These are phyloP conservation scores for Incurvaria masculella DNA, from an alignment of 2,888 invertebrate genomes.

Conservation along the genomic window DNA sequence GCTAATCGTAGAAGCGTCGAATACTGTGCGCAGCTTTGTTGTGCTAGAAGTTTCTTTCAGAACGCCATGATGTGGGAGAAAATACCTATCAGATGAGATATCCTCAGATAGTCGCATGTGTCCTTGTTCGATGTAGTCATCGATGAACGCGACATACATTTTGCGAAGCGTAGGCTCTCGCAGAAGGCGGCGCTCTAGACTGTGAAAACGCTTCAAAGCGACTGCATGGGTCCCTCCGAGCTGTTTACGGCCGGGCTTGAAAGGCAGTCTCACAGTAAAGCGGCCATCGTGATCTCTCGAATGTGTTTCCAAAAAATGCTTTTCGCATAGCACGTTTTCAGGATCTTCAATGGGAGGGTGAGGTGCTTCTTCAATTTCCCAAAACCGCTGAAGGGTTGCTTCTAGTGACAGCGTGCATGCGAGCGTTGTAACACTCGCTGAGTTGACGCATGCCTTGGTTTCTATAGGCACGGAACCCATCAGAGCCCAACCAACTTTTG, in stretches of 20 bases:
- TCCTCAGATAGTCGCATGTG: not conserved
- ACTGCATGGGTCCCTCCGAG: not conserved
- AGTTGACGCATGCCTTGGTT: not conserved
- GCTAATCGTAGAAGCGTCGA: conserved; percentile 7
- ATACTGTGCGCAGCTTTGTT: conserved; percentile 11
- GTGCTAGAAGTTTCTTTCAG: conserved; percentile 7
- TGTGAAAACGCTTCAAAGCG: conserved; percentile 6
- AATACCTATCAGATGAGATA: not conserved
- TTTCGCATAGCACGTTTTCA: conserved; percentile 9
- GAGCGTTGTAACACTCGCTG: not conserved
- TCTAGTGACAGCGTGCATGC: conserved; percentile 5
- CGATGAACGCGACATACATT: not conserved
- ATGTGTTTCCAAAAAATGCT: conserved; percentile 9
- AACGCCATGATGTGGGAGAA: conserved; percentile 12
- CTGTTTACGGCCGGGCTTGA: not conserved
- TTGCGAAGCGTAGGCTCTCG: not conserved
- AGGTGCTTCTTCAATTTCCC: conserved; percentile 6
- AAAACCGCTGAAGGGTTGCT: conserved; percentile 5
- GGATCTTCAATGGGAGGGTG: conserved; percentile 2
- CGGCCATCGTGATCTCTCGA: conserved; percentile 6
- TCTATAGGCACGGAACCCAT: conserved; percentile 2
- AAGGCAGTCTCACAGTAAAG: conserved; percentile 2
- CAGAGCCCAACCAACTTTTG: conserved; percentile 2
- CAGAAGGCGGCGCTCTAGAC: conserved; percentile 4
- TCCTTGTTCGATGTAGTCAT: not conserved